These are phyloP conservation scores for Bucorvus abyssinicus DNA, from an alignment of 2,797 vertebrate genomes.

Conservation along the genomic window DNA sequence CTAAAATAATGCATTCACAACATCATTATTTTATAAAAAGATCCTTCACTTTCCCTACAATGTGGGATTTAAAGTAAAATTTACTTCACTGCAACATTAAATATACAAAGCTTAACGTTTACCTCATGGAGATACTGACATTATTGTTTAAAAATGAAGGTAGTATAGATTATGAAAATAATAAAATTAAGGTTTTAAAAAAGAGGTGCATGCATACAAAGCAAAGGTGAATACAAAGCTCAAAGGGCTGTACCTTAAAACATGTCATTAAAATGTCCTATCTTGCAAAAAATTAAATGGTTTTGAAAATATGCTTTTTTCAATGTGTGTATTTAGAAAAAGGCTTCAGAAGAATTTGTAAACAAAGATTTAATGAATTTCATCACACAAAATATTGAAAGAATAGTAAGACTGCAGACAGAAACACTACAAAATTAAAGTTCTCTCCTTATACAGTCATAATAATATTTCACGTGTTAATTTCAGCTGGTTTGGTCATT, in stretches of 20 bases:
- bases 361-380: neutral
- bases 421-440: neutral
- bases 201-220: neutral
- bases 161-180: neutral
- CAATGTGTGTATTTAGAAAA: neutral
- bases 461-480: neutral
- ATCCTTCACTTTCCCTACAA: neutral
- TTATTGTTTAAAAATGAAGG: neutral
- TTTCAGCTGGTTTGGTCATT: neutral
- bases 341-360: neutral
- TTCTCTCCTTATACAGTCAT: neutral
- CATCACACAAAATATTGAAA: neutral
- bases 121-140: neutral
- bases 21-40: neutral
- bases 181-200: neutral
- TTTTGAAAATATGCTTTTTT: neutral
- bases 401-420: neutral
- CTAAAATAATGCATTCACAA: neutral
- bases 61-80: neutral
- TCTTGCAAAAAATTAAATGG: neutral
- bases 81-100: neutral
- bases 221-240: neutral
- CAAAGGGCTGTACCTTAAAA: neutral
- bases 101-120: neutral
- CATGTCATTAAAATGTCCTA: neutral